Conservation (phyloP, 2,888 invertebrate genomes). For the Lasioglossum figueresi region DNA sequence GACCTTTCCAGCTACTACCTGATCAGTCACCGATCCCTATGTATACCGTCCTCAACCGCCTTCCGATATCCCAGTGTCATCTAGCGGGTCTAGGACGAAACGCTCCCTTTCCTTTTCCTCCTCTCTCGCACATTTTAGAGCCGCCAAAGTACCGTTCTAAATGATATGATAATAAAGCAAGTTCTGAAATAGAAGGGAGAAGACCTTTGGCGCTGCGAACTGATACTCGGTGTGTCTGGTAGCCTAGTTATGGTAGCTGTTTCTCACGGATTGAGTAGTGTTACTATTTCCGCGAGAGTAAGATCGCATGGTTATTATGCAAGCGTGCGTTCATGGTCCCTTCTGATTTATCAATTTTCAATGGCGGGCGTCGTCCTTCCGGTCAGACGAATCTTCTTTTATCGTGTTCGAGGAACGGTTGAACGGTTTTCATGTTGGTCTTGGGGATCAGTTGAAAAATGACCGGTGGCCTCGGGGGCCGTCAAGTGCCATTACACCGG, state of each 20-base stretch:
- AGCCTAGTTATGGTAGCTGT: no score
- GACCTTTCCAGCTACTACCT: no score
- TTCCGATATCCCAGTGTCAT: no score
- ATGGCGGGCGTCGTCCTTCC: slow-evolving; percentile 7
- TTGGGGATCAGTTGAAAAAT: slow-evolving; percentile 59
- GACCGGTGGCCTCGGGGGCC: slow-evolving; percentile 26
- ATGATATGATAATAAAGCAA: no score
- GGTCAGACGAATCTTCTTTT: slow-evolving; percentile 34
- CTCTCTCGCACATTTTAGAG: no score
- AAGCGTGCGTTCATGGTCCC: neutral
- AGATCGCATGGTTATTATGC: neutral
- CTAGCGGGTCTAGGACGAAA: no score
- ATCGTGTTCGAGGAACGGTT: slow-evolving; percentile 18
- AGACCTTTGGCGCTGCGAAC: no score
- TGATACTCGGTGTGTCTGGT: neutral
- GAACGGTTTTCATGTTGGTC: slow-evolving; percentile 29
- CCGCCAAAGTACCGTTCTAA: no score
- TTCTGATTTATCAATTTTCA: slow-evolving; percentile 51
- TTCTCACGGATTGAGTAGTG: neutral
- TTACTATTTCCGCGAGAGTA: neutral
- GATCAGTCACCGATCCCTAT: no score
- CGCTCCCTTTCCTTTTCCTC: no score
- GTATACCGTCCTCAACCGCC: no score
- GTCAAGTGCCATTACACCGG: slow-evolving; percentile 57
- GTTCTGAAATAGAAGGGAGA: no score